These are phyloP conservation scores for Apamea anceps DNA, from an alignment of 2,888 invertebrate species.

Conservation along the genomic window DNA sequence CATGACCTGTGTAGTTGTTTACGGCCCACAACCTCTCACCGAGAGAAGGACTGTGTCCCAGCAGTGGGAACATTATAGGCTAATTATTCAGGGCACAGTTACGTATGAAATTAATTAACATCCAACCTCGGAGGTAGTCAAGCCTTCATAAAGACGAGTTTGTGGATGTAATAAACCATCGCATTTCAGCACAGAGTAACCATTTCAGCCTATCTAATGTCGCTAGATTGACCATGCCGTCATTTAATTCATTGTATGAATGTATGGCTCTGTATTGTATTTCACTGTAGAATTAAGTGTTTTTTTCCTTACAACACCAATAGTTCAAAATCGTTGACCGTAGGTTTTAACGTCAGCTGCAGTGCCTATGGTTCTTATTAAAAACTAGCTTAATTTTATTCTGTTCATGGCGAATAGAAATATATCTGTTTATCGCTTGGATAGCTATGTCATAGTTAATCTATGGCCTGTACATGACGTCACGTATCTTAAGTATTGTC, in stretches of 20 bases:
- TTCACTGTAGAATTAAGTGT: not conserved
- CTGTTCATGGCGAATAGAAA: not conserved
- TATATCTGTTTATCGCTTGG: not conserved
- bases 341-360: not conserved
- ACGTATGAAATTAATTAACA: not conserved
- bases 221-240: not conserved
- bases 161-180: not conserved
- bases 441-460: not conserved
- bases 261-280: not conserved
- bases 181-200: not conserved
- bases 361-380: not conserved
- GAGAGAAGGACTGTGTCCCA: too few species aligned
- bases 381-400: not conserved
- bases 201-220: not conserved
- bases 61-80: not conserved
- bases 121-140: not conserved
- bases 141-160: too few species aligned
- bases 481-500: conserved; percentile 7
- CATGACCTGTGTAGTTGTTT: too few species aligned
- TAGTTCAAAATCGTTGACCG: not conserved
- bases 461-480: conserved; percentile 9
- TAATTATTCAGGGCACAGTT: not conserved
- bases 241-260: not conserved
- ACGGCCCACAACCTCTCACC: too few species aligned
- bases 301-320: not conserved